phyloP scores from a whole-genome alignment of 2,797 vertebrate genomes.

The Mareca penelope region DNA sequence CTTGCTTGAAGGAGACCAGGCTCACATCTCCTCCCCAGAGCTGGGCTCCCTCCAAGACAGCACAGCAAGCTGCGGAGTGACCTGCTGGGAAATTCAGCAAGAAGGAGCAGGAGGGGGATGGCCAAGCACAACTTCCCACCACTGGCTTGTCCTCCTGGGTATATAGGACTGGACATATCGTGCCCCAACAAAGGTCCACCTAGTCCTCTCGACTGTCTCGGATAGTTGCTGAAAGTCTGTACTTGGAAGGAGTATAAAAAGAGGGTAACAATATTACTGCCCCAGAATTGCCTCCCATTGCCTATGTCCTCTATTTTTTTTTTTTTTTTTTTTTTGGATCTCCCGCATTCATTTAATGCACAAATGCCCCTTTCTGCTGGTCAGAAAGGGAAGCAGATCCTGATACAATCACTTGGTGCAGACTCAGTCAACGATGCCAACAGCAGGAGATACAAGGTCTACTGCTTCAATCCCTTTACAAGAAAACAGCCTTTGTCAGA shows the following conservation, averaged over 20 bases:
- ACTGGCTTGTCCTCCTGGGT: not conserved
- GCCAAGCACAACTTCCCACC: not conserved
- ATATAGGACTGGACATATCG: fast-evolving
- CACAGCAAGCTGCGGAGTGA: not conserved
- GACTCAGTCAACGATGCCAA: not conserved
- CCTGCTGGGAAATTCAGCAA: not conserved
- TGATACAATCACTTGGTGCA: not conserved
- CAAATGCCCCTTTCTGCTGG: not conserved
- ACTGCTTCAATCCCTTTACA: not conserved
- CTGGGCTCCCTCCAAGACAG: not conserved
- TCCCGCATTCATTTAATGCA: not conserved
- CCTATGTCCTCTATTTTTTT: not conserved
- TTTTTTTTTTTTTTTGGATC: no score
- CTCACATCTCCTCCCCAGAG: not conserved
- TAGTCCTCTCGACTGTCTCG: not conserved
- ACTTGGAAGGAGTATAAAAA: not conserved
- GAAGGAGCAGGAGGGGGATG: fast-evolving
- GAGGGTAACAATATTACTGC: not conserved
- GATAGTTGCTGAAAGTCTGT: not conserved
- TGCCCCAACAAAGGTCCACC: not conserved
- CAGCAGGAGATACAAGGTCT: not conserved
- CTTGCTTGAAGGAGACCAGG: not conserved
- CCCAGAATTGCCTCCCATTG: not conserved
- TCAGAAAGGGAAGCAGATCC: not conserved
- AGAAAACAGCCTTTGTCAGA: not conserved